Evolutionary conservation across 2,888 invertebrate genomes (phyloP).

Genomic region (Oligia fasciuncula): DNA sequence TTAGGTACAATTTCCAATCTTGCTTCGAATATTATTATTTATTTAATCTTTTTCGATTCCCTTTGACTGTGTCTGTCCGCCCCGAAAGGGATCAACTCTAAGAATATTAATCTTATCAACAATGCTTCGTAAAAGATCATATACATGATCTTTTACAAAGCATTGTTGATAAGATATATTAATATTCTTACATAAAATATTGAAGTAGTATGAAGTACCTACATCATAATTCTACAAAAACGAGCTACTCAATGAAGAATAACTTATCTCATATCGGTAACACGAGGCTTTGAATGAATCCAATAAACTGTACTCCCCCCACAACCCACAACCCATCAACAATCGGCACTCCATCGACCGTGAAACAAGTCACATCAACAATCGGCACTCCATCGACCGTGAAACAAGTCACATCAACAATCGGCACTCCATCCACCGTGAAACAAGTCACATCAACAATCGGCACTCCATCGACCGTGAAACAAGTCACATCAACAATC

Average conservation of each 20-base stretch:
- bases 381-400: no score
- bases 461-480: no score
- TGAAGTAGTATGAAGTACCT: not conserved
- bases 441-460: not conserved
- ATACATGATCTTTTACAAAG: no score
- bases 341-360: conserved; percentile 20
- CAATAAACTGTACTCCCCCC: conserved; percentile 5
- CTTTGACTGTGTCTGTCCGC: conserved; percentile 45
- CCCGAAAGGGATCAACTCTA: conserved; percentile 47
- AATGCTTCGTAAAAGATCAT: conserved; percentile 25
- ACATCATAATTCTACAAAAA: conserved; percentile 6
- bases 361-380: not conserved
- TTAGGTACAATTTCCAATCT: conserved; percentile 39
- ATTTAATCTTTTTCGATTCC: conserved; percentile 46
- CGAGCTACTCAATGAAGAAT: conserved; percentile 11
- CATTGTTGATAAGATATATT: no score
- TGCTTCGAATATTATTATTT: conserved; percentile 39
- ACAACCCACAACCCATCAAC: conserved; percentile 14
- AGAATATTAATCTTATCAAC: conserved; percentile 59
- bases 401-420: not conserved
- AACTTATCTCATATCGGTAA: conserved; percentile 18
- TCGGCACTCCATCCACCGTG: no score
- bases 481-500: conserved; percentile 19
- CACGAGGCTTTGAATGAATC: conserved; percentile 2
- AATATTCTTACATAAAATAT: conserved; percentile 20